Evolutionary conservation across 2,113 vertebrate genomes (phyloP), one percentile per base, ranked within the genome.

Genomic region (Ranitomeya imitator): DNA sequence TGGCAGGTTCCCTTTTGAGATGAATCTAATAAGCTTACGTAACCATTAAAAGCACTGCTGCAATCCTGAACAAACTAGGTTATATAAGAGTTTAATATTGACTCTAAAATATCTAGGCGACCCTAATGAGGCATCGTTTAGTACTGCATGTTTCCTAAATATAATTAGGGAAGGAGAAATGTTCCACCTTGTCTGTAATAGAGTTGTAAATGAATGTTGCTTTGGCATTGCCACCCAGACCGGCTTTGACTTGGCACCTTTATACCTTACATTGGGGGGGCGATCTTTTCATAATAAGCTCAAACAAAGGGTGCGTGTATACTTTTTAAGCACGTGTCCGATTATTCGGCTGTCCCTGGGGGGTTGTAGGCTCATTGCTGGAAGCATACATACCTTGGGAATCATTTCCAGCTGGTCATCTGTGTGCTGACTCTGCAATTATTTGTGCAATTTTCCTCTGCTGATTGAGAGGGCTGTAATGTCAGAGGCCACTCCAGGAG

Each of bases 341-440:
- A 16, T 16, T 37, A 37, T 13, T 5, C 4, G 61, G 2, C 3
- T 6, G 65, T 73, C 69, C 12, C 26, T 1, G 4, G 59, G 23
- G 80, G 11, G 19, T 59, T 8, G 78, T 31, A 59, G 54, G 54
- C 55, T 3, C 31, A 15, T 67, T 67, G 8, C 45, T 65, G 52
- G 52, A 83, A 65, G 10, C 57, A 67, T 61, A 65, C 19, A 67
- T 83, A 63, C 37, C 81, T 69, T 54, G 5, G 21, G 37, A 65
- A 86, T 79, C 37, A 18, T 54, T 86, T 86, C 19, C 85, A 86
- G 60, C 59, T 79, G 37, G n/a, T 76, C 54, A 61, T 78, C 59
- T 67, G 74, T 12, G 37, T 57, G 67, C 54, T 57, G 83, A 31
- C 16, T 59, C 19, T 74, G 23, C 69, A 76, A 60, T 61, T 60